Conservation (phyloP, 2,113 vertebrate species). For the Gallinago media region DNA sequence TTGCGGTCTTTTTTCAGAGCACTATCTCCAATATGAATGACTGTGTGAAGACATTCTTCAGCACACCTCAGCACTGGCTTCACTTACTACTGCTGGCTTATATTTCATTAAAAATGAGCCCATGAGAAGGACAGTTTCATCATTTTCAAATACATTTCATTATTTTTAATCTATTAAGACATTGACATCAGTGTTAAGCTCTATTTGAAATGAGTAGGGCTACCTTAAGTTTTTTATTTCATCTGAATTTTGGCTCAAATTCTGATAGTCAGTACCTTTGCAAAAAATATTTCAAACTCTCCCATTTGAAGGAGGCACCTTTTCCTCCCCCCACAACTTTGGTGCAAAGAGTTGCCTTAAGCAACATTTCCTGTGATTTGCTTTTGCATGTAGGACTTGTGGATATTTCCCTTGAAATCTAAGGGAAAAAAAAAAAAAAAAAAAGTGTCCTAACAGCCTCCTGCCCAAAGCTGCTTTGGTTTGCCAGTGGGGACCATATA, state of each 20-base stretch:
- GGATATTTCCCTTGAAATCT: not conserved
- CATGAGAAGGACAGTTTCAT: not conserved
- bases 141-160: not conserved
- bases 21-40: not conserved
- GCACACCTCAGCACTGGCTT: not conserved
- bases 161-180: not conserved
- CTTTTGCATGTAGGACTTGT: not conserved
- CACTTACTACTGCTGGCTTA: not conserved
- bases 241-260: not conserved
- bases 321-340: not conserved
- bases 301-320: not conserved
- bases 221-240: not conserved
- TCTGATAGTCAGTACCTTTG: not conserved
- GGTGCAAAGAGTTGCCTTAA: not conserved
- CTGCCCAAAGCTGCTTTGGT: not conserved
- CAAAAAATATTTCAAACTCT: not conserved
- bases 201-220: not conserved
- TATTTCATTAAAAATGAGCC: not conserved
- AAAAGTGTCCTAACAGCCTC: not conserved
- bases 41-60: not conserved
- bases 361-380: not conserved
- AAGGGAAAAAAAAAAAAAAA: fast-evolving
- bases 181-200: not conserved
- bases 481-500: not conserved
- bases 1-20: not conserved